These are phyloP conservation scores for Aplidium turbinatum DNA, from an alignment of 23 tunicate species.

Conservation along the genomic window DNA sequence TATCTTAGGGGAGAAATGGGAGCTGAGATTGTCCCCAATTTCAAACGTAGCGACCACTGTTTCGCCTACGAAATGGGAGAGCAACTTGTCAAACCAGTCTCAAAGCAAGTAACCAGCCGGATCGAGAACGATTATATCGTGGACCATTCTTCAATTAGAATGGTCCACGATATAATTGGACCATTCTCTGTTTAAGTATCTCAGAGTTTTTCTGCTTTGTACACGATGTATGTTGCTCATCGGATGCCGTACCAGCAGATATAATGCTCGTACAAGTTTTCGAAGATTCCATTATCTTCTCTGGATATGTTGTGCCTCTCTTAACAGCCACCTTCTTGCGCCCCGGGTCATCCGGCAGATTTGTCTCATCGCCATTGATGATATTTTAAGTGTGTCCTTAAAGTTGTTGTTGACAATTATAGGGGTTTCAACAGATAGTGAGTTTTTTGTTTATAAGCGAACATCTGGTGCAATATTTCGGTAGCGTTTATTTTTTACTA, in stretches of 20 bases:
- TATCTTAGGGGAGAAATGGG: constrained; percentile 18
- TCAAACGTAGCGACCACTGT: constrained; percentile 3
- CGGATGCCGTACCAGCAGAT: constrained; percentile 42
- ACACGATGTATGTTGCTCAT: constrained; percentile 14
- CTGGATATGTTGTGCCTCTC: constrained; percentile 26
- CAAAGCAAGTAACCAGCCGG: constrained; percentile 44
- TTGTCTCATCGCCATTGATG: constrained; percentile 36
- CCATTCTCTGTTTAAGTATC: constrained; percentile 30
- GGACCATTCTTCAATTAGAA: no score
- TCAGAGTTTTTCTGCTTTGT: constrained; percentile 35
- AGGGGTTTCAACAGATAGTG: no score
- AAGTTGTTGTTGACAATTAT: no score
- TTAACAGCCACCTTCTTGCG: constrained; percentile 15
- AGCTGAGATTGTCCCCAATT: constrained; percentile 29
- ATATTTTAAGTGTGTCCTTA: constrained; percentile 10
- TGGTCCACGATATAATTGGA: no score
- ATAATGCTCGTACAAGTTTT: constrained; percentile 13
- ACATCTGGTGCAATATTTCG: no score
- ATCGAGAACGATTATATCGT: constrained; percentile 22
- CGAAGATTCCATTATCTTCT: constrained; percentile 21
- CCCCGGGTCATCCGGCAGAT: constrained; percentile 42
- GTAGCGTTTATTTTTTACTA: no score
- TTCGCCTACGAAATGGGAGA: constrained; percentile 21
- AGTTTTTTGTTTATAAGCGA: no score
- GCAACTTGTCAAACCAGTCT: no score